Base-by-base conservation (phyloP, 2,113 vertebrate species). In the Willisornis vidua region DNA sequence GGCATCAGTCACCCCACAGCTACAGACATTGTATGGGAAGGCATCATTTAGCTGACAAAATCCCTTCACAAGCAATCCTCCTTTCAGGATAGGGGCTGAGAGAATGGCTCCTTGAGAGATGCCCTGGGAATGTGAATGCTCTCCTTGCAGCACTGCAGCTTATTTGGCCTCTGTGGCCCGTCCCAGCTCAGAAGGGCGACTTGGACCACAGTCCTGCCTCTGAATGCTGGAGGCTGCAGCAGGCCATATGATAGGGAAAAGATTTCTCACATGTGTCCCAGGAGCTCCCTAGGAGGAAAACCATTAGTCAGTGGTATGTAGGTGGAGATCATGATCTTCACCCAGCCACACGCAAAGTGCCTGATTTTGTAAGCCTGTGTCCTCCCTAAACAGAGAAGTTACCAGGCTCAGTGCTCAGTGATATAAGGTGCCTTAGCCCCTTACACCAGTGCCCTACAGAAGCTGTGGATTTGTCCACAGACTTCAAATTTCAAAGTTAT, bases 141-240 rank as follows among this genome's bases (percentile, higher is more conserved):
- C 54, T 58, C 35, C 46, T 9, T 48, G 54, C 37, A 68, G 7
- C 24, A 35, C 49, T 65, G 39, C 26, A 39, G 28, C 62, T 51
- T n/a, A 19, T 24, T 29, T 48, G 63, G 41, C 48, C 46, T n/a
- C 37, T 43, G 31, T 0, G 43, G 48, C 37, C 43, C 46, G 35
- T 33, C 14, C 41, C 29, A n/a, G 19, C 26, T 76, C 52, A n/a
- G 48, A 68, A 33, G 12, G 51, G 35, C 0, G 1, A 61, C 15
- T 9, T 29, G 46, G 33, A 81, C 58, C 24, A 39, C 58, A 79
- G 17, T 17, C 51, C 39, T 31, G 37, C 39, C 35, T 39, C 15
- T 2, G 3, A 70, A 76, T 0, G 0, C 20, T 39, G 35, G 10
- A 6, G 31, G 13, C 23, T 61, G 35, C 13, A 9, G 46, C 24